Evolutionary conservation across 2,888 invertebrate species (phyloP).

Genomic region (Yponomeuta evonymella): DNA sequence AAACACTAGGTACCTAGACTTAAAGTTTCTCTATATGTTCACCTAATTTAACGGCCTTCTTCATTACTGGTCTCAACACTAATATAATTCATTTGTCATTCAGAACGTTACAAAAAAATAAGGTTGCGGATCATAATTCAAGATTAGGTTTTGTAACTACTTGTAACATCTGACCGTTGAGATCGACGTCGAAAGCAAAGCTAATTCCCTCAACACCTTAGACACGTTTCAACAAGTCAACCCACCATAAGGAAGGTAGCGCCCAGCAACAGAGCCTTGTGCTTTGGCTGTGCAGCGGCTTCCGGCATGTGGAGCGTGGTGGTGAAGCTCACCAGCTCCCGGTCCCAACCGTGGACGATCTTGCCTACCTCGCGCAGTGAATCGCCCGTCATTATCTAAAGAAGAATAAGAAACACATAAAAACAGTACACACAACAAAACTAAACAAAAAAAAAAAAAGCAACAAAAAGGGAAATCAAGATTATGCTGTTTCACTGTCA

Average conservation of each 20-base stretch:
- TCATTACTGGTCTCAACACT: too few relatives aligned
- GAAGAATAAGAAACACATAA: too few relatives aligned
- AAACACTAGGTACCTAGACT: too few relatives aligned
- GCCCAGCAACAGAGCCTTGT: conserved; percentile 87
- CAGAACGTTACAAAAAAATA: neutral
- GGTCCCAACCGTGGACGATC: conserved; percentile 84
- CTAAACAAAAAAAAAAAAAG: too few relatives aligned
- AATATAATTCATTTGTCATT: too few relatives aligned
- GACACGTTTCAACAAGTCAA: neutral
- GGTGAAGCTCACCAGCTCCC: conserved; percentile 80
- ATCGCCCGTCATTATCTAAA: conserved; percentile 76
- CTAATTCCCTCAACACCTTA: neutral
- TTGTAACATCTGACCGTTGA: too few relatives aligned
- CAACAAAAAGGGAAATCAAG: too few relatives aligned
- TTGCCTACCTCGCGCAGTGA: conserved; percentile 78
- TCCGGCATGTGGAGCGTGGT: conserved; percentile 86
- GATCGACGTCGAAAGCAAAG: too few relatives aligned
- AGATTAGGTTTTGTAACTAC: neutral
- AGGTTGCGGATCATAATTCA: neutral
- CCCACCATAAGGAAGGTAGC: conserved; percentile 88
- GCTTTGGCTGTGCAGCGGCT: conserved; percentile 80
- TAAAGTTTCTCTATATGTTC: too few relatives aligned
- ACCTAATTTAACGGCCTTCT: too few relatives aligned
- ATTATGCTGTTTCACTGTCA: too few relatives aligned
- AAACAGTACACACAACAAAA: too few relatives aligned